phyloP scores from a whole-genome alignment of 2,113 vertebrate species.

The Rhinoderma darwinii region DNA sequence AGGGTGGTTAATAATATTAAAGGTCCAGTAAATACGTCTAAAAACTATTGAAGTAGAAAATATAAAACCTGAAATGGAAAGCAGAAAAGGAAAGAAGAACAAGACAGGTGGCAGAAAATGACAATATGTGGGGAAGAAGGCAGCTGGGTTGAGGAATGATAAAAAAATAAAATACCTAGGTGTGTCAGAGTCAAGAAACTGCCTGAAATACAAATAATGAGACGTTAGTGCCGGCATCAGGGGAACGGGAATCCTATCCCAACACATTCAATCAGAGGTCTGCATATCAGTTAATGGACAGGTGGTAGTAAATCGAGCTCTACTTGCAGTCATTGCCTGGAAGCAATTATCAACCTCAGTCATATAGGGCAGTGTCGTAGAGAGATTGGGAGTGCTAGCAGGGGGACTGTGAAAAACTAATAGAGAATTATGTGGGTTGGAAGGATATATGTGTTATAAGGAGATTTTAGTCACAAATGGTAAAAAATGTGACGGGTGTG shows the following conservation, averaged over 20 bases:
- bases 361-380: not conserved
- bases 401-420: not conserved
- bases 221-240: slow-evolving; percentile 86
- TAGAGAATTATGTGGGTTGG: not conserved
- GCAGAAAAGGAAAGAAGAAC: not conserved
- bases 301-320: not conserved
- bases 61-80: slow-evolving; percentile 59
- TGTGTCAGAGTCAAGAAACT: slow-evolving; percentile 99
- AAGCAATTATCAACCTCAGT: not conserved
- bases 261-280: slow-evolving; percentile 45
- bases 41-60: not conserved
- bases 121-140: slow-evolving; percentile 55
- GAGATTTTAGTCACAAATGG: not conserved
- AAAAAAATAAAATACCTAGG: slow-evolving; percentile 92
- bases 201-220: slow-evolving; percentile 96
- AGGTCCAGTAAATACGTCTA: not conserved
- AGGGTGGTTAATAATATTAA: not conserved
- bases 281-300: slow-evolving; percentile 30
- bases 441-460: not conserved
- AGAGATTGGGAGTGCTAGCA: not conserved
- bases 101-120: slow-evolving; percentile 56
- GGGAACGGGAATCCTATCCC: slow-evolving; percentile 58
- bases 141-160: slow-evolving; percentile 65
- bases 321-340: not conserved
- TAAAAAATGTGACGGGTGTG: slow-evolving; percentile 21